Evolutionary conservation across 2,797 vertebrate species (phyloP), one percentile per base, ranked within the genome.

Genomic region (Pipistrellus pipistrellus): DNA sequence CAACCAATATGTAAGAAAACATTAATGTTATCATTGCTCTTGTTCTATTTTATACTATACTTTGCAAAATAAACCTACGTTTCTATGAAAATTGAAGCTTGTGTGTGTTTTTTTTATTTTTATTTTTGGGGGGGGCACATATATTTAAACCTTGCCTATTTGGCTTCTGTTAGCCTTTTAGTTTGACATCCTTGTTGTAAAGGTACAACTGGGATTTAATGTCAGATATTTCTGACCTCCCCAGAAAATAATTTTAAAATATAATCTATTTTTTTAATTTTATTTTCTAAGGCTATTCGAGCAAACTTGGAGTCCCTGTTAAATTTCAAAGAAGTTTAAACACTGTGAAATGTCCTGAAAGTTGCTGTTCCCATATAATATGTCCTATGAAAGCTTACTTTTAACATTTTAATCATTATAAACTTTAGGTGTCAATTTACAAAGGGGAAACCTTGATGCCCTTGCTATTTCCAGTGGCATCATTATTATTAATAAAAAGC

Each of bases 291-390:
- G 71, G 9, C 5, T 57, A 41, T 4, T 2, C 18, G 38, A 88
- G 32, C 4, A 77, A 81, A 85, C 23, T 30, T 38, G 27, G 3
- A 59, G 3, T 68, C 6, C 20, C 6, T 86, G 4, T 66, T 48
- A 81, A 76, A 76, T 2, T 51, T 91, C 27, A 92, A 80, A 62
- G 7, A 80, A 90, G 83, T 91, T 72, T 55, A 90, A 92, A 57
- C 2, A 69, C 6, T 41, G 38, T 41, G 38, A 41, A 3, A 10
- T 18, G 30, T 66, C 41, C 71, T 72, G 0, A 66, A 96, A 89
- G 13, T 68, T 75, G 62, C 2, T 71, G 6, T 57, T 80, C 15
- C 1, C 27, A 66, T 44, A 81, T 1, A 69, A 23, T 23, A 53
- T 77, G 8, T 7, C 53, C 35, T 38, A 4, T 2, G 8, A 6